Conservation (phyloP, 2,797 vertebrate species). For the Pristis pectinata region DNA sequence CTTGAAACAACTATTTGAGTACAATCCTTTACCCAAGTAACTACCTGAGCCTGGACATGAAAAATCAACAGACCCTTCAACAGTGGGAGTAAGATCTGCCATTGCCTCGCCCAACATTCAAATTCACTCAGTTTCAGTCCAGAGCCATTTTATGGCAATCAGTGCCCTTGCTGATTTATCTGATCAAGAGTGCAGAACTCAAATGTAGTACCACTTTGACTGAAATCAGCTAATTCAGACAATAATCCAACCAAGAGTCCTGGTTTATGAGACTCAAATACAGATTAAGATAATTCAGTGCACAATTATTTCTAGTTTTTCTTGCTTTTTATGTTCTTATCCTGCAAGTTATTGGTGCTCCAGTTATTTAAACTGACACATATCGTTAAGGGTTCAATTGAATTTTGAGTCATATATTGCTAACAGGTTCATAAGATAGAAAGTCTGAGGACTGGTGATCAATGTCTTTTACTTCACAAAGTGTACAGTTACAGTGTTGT, state of each 20-base stretch:
- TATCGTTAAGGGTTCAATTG: not conserved
- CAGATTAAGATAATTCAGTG: not conserved
- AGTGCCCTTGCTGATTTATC: not conserved
- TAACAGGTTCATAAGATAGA: too few relatives aligned
- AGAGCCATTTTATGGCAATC: not conserved
- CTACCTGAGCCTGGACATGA: not conserved
- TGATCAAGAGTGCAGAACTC: not conserved
- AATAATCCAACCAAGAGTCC: not conserved
- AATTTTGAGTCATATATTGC: too few relatives aligned
- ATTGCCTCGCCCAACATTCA: not conserved
- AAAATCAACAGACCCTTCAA: not conserved
- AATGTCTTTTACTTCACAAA: too few relatives aligned
- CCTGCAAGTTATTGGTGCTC: not conserved
- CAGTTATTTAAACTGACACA: not conserved
- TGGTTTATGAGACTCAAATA: not conserved
- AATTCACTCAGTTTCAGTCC: not conserved
- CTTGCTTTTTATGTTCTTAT: not conserved
- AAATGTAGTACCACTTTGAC: not conserved
- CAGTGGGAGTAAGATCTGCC: not conserved
- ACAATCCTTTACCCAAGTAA: not conserved
- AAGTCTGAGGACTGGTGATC: too few relatives aligned
- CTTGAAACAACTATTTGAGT: not conserved
- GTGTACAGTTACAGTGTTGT: too few relatives aligned
- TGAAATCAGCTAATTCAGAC: not conserved
- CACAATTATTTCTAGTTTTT: not conserved